Evolutionary conservation across 2,797 vertebrate genomes (phyloP), one percentile per base, ranked within the genome.

Genomic region (Hoplostethus mediterraneus): DNA sequence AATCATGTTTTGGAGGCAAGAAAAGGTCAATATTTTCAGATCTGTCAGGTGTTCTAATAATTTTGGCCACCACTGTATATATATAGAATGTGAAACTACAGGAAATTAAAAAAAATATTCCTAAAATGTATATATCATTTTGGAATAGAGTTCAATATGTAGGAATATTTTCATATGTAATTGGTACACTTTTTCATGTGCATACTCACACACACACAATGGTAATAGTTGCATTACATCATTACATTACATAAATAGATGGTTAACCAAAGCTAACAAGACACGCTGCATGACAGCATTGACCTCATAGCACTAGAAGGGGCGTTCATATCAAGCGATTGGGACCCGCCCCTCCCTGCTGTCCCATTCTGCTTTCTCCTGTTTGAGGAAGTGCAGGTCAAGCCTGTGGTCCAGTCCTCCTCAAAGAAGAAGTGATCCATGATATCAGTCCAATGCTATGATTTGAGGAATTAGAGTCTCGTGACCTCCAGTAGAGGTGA

Each of bases 341-440:
- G 67, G 78, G 36, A 14, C 40, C 40, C 38, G 13, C 14, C 45
- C 54, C 1, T 40, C 28, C 16, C n/a, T 51, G 14, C 16, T 36
- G 17, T 7, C 67, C 17, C 59, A 3, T n/a, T 21, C 16, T 31
- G 0, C 61, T 55, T 17, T 6, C 33, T 58, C 4, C 33, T 57
- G 49, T 64, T 75, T 73, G 69, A 80, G 85, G 87, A 92, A 90
- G 67, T 80, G 13, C 8, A 25, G 40, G 12, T 74, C 10, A 33
- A 28, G 54, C 42, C 14, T 70, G 69, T 55, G 67, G 74, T 64
- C 33, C 16, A 14, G 11, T 51, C 8, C 11, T 54, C 6, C 31
- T 61, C 56, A 91, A 92, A 88, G 54, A 74, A 63, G 92, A 92
- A 91, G 85, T 86, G 73, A 45, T 45, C 31, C 42, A 21, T 80